Percentiles rank a stretch among this genome's conserved stretches.
These are phyloP conservation scores for Cercopithecus mona DNA, from an alignment of 2,113 vertebrate species.

Conservation along the genomic window DNA sequence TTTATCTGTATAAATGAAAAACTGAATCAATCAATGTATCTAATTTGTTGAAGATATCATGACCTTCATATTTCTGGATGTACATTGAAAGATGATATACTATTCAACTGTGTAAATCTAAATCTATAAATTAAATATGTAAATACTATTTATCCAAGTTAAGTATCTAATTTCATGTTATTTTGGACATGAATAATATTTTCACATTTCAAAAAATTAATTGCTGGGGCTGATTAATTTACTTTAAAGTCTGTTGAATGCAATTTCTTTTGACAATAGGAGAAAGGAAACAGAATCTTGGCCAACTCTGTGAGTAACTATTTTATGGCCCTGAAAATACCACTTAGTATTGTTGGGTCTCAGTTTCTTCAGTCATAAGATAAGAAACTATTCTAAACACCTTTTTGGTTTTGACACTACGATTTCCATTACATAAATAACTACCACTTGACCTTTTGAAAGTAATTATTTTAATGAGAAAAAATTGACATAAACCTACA, in stretches of 20 bases:
- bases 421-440: slow-evolving; percentile 26
- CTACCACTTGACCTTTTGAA: slow-evolving; percentile 43
- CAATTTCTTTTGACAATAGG: slow-evolving; percentile 37
- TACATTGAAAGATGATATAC: slow-evolving; percentile 51
- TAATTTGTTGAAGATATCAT: slow-evolving; percentile 80
- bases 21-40: slow-evolving; percentile 69
- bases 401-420: not conserved
- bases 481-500: not conserved
- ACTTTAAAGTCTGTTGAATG: slow-evolving; percentile 45
- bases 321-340: slow-evolving; percentile 51
- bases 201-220: slow-evolving; percentile 66
- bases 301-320: not conserved
- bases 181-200: slow-evolving; percentile 71
- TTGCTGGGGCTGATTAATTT: slow-evolving; percentile 68
- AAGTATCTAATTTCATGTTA: slow-evolving; percentile 69
- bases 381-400: slow-evolving; percentile 41
- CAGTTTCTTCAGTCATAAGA: slow-evolving; percentile 16
- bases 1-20: slow-evolving; percentile 60
- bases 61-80: slow-evolving; percentile 75
- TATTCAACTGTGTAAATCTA: slow-evolving; percentile 76
- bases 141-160: slow-evolving; percentile 75
- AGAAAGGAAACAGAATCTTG: slow-evolving; percentile 1
- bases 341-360: not conserved
- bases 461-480: slow-evolving; percentile 15
- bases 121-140: slow-evolving; percentile 77